These are phyloP conservation scores for Pissodes strobi DNA, from an alignment of 1,140 invertebrate genomes.

Conservation along the genomic window DNA sequence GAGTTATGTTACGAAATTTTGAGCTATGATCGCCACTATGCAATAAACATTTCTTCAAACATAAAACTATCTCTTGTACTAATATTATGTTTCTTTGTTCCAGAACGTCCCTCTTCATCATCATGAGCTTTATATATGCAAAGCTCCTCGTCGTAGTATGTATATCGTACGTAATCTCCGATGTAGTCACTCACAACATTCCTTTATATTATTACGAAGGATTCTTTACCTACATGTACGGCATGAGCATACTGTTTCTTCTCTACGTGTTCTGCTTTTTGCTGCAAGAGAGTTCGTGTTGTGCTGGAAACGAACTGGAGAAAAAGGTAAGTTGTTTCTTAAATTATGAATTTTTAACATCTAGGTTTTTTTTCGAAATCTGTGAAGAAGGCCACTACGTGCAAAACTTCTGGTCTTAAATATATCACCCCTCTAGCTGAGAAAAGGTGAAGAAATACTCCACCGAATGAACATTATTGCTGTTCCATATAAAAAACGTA, in stretches of 20 bases:
- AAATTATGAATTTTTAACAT: too few species aligned
- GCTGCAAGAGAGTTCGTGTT: constrained; percentile 86
- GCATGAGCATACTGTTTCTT: constrained; percentile 92
- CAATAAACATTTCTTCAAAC: too few species aligned
- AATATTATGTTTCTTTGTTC: constrained; percentile 58
- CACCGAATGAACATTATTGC: too few species aligned
- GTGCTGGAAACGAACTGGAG: constrained; percentile 66
- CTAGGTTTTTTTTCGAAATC: too few species aligned
- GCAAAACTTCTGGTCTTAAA: too few species aligned
- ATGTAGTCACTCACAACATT: constrained; percentile 89
- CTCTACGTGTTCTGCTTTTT: constrained; percentile 97
- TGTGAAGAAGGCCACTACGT: too few species aligned
- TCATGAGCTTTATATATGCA: constrained; percentile 92
- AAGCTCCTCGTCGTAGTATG: constrained; percentile 89
- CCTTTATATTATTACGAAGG: constrained; percentile 93
- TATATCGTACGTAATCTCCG: constrained; percentile 89
- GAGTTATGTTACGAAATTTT: too few species aligned
- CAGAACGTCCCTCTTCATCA: constrained; percentile 93
- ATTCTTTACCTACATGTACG: constrained; percentile 97
- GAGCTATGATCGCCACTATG: too few species aligned
- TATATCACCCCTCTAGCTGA: too few species aligned
- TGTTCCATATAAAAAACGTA: too few species aligned
- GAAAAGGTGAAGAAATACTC: too few species aligned
- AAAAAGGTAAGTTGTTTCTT: constrained; percentile 55
- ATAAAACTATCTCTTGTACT: too few species aligned